A percentile compares a stretch with the other conserved stretches of the same genome.
Conservation (phyloP, 1,140 invertebrate species). For the Drosophila varians region DNA sequence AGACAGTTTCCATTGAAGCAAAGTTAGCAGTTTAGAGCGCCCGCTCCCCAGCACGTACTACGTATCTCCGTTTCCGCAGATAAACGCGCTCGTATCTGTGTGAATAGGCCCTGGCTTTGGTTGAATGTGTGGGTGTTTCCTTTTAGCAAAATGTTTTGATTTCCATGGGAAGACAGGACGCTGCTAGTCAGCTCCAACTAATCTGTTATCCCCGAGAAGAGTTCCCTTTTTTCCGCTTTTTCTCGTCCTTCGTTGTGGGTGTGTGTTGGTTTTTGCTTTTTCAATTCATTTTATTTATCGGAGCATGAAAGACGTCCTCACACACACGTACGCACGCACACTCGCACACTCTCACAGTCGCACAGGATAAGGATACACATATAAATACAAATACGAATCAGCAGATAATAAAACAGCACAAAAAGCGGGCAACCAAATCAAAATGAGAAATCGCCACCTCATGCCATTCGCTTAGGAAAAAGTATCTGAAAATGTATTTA, state of each 20-base stretch:
- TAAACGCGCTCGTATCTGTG: slow-evolving; percentile 72
- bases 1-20: slow-evolving; percentile 35
- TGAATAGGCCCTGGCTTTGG: slow-evolving; percentile 63
- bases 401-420: slow-evolving; percentile 52
- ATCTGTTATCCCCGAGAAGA: slow-evolving; percentile 69
- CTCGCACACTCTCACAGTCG: slow-evolving; percentile 6
- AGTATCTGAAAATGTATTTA: slow-evolving; percentile 13
- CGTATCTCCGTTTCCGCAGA: slow-evolving; percentile 78
- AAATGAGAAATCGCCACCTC: slow-evolving; percentile 67
- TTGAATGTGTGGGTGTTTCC: slow-evolving; percentile 47
- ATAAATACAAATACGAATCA: slow-evolving; percentile 45
- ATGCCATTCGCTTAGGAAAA: slow-evolving; percentile 25
- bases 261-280: slow-evolving; percentile 62
- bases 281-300: slow-evolving; percentile 82
- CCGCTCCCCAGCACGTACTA: slow-evolving; percentile 58
- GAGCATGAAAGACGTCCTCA: slow-evolving; percentile 72
- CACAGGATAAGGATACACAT: slow-evolving; percentile 12
- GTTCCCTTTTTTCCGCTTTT: slow-evolving; percentile 8
- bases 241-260: not conserved
- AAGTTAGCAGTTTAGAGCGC: slow-evolving; percentile 67
- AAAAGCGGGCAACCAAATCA: slow-evolving; percentile 32
- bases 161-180: slow-evolving; percentile 69
- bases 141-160: slow-evolving; percentile 80
- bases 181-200: slow-evolving; percentile 66
- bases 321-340: slow-evolving; percentile 25